A percentile compares a stretch with the other conserved stretches of the same genome.
phyloP scores from a whole-genome alignment of 2,888 invertebrate species.

The Synergus itoensis region DNA sequence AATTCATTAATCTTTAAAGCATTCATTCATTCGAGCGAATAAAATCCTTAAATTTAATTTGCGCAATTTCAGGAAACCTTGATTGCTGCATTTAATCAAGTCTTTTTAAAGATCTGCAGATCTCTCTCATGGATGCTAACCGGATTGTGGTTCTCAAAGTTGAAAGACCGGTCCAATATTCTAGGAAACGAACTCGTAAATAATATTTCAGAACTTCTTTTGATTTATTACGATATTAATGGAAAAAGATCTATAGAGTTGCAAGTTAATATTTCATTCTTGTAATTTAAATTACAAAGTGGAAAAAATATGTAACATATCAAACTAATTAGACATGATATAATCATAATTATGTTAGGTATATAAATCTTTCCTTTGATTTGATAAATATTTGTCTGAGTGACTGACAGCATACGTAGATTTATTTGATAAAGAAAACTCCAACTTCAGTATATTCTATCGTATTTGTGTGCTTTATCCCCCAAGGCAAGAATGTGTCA shows the following conservation, averaged over 20 bases:
- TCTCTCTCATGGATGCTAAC: neutral
- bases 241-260: neutral
- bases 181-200: neutral
- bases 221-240: neutral
- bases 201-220: neutral
- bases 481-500: neutral
- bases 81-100: neutral
- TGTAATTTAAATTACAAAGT: neutral
- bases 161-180: slow-evolving; percentile 19
- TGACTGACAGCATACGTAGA: neutral
- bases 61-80: neutral
- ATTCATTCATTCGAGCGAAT: neutral
- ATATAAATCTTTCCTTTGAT: neutral
- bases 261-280: neutral
- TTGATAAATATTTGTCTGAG: neutral
- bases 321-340: neutral
- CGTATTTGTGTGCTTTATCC: neutral
- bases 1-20: neutral
- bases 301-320: neutral
- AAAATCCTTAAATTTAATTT: neutral
- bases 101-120: neutral
- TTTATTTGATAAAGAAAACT: neutral
- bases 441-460: neutral
- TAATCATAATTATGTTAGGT: too few relatives aligned
- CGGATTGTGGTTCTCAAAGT: neutral